Base-by-base conservation (phyloP, 2,113 vertebrate genomes). In the Pantherophis guttatus region DNA sequence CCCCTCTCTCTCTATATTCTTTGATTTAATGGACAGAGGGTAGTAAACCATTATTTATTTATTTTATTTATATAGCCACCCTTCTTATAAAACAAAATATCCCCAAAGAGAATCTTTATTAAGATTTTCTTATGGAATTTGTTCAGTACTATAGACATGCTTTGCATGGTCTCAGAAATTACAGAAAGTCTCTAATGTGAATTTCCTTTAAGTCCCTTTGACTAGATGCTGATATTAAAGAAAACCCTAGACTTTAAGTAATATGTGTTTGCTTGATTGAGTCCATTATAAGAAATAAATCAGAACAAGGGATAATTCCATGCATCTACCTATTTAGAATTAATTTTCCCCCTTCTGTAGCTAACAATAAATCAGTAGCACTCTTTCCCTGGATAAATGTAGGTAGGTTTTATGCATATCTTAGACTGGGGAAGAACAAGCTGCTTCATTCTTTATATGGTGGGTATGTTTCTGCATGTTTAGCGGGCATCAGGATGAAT, bases 21-120 rank as follows among this genome's bases (percentile, higher is more conserved):
- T 93, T 91, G 91, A 89, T 0, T 29, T 75, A 94, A 62, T 52
- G 75, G 23, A 29, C 58, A 5, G 62, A 81, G 58, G 89, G 39
- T 86, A 86, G 39, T 86, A 87, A 92, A 59, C 23, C 92, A 62
- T 89, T 96, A 7, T 62, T 62, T 62, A 23, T 23, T 48, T 59
- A 9, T 62, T 59, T 62, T 29, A 13, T 65, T 70, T 70, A n/a
- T 70, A 6, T 70, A 70, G 29, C 29, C 29, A n/a, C 12, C 12
- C 1, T 70, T 70, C 29, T n/a, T 70, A 70, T n/a, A 94, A n/a
- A 24, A 89, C 94, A 94, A 94, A 39, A 81, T 81, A 81, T 39
- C 17, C 75, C 75, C 33, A 81, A 39, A 81, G 75, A 81, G 7
- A 21, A 39, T 44, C 7, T 81, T 39, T 75, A 75, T 39, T 33